Evolutionary conservation across 1,140 invertebrate genomes (phyloP), one percentile per base, ranked within the genome.

Genomic region (Thereuonema tuberculata): DNA sequence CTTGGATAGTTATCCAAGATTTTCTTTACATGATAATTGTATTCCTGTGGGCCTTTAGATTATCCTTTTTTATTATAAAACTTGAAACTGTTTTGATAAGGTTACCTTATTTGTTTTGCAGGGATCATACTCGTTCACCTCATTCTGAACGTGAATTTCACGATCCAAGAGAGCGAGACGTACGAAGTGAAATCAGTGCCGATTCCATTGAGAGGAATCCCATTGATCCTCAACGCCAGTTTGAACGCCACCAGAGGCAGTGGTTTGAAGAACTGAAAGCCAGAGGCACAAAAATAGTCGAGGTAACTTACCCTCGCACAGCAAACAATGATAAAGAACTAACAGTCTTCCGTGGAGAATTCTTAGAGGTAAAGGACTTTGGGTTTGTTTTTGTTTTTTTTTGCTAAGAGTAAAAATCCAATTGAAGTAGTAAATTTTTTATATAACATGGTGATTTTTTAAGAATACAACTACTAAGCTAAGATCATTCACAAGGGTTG

Each of bases 311-410:
- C 75, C 93, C 93, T 1, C 78, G 93, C 62, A 93, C 90, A 2
- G 92, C 91, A n/a, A 94, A 96, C 76, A 98, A 99, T 73, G 85
- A 94, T 71, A 99, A 99, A 74, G 96, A 99, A 72, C 78, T 99
- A 56, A 95, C 89, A 21, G 93, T 99, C 0, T 83, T 89, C 31
- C 82, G 93, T 63, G 94, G 94, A 63, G 95, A 99, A 76, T 93
- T 89, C 71, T 76, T 99, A 21, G 92, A 98, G 82, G 91, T 93
- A 71, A 68, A 28, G 28, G 37, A n/a, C 23, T 23, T 27, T n/a
- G n/a, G n/a, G n/a, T n/a, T n/a, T n/a, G n/a, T n/a, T n/a, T n/a
- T n/a, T n/a, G n/a, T n/a, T n/a, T n/a, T n/a, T n/a, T n/a, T n/a
- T n/a, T n/a, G 49, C 17, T 46, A 15, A 61, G 61, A 47, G 43